Conservation (phyloP, 1,140 invertebrate species). For the Diorhabda elongata region DNA sequence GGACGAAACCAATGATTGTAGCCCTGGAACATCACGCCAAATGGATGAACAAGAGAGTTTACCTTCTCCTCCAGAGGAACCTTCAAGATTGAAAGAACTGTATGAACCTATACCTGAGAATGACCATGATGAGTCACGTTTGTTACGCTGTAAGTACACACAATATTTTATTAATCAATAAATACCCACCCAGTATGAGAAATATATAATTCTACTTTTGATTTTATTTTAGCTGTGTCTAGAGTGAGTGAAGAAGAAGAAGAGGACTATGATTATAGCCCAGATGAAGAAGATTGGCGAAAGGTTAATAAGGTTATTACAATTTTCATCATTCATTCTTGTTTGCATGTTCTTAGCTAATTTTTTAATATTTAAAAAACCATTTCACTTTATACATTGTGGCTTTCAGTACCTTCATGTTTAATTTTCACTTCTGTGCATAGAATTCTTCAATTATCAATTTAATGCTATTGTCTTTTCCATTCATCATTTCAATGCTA, state of each 20-base stretch:
- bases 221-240: conserved; percentile 51
- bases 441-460: too few relatives aligned
- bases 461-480: too few relatives aligned
- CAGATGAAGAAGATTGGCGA: conserved; percentile 73
- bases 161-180: conserved; percentile 14
- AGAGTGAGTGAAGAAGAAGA: conserved; percentile 67
- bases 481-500: too few relatives aligned
- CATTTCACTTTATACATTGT: too few relatives aligned
- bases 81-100: conserved; percentile 40
- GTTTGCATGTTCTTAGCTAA: too few relatives aligned
- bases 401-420: too few relatives aligned
- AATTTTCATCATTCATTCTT: background rate
- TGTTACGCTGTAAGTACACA: conserved; percentile 39
- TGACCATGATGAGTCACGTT: conserved; percentile 41
- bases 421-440: too few relatives aligned
- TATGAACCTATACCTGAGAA: conserved; percentile 43
- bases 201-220: conserved; percentile 19
- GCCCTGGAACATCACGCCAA: conserved; percentile 23
- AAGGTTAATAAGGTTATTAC: conserved; percentile 49
- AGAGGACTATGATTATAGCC: conserved; percentile 71
- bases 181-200: background rate
- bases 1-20: conserved; percentile 31
- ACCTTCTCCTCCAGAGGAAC: conserved; percentile 16
- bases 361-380: too few relatives aligned
- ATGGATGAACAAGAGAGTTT: conserved; percentile 40